Conservation (phyloP, 2,888 invertebrate genomes). For the Ceriagrion tenellum region DNA sequence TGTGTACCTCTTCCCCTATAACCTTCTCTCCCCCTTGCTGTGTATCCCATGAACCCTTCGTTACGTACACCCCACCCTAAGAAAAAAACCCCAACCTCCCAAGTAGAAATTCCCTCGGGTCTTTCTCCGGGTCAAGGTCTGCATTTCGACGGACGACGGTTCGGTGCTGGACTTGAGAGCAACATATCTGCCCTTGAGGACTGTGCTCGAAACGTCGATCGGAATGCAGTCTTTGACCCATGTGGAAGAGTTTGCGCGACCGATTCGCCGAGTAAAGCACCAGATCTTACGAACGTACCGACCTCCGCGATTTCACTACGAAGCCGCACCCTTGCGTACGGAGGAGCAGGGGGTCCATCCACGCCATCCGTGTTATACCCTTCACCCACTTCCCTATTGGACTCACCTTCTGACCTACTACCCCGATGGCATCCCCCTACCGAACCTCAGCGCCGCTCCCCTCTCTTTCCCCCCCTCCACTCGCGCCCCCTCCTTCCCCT, state of each 20-base stretch:
- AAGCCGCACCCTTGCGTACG: neutral
- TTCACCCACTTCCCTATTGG: constrained; percentile 63
- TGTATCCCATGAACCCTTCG: neutral
- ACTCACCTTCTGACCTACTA: constrained; percentile 67
- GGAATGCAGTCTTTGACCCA: too few species aligned
- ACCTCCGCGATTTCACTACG: neutral
- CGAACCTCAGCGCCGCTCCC: neutral
- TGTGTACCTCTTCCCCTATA: neutral
- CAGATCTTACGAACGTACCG: too few species aligned
- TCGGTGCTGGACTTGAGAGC: too few species aligned
- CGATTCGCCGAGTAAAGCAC: too few species aligned
- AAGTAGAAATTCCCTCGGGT: too few species aligned
- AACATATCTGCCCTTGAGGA: too few species aligned
- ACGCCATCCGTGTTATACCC: constrained; percentile 37
- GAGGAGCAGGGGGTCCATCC: neutral
- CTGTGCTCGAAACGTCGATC: too few species aligned
- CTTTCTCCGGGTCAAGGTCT: too few species aligned
- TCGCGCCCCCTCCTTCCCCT: neutral
- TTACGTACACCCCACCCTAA: too few species aligned
- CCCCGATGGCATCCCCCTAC: constrained; percentile 59
- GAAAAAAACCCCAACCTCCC: too few species aligned
- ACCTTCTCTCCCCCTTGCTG: neutral
- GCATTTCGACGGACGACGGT: too few species aligned
- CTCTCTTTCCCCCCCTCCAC: neutral
- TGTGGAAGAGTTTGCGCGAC: too few species aligned